These are phyloP conservation scores for Sphenopsis melanotis DNA, from an alignment of 2,797 vertebrate species.

Conservation along the genomic window DNA sequence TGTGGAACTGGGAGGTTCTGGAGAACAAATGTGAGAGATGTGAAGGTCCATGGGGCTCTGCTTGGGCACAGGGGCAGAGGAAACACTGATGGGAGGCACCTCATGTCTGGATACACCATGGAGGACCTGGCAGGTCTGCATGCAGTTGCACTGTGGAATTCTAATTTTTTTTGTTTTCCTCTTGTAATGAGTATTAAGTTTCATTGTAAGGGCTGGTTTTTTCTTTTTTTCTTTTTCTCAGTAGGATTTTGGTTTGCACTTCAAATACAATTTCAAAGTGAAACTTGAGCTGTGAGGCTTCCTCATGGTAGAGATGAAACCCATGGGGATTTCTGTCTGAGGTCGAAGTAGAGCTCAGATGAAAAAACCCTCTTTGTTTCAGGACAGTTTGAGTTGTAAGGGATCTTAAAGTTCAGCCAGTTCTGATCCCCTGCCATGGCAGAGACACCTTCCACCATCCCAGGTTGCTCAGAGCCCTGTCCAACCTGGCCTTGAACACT, in stretches of 20 bases:
- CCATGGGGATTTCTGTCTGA: background rate
- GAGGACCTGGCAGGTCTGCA: background rate
- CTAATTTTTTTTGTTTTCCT: background rate
- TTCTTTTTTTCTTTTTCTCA: background rate
- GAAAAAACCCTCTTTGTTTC: background rate
- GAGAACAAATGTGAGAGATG: accelerated
- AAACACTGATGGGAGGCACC: background rate
- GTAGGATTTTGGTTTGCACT: background rate
- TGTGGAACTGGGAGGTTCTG: background rate
- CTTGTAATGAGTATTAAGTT: background rate
- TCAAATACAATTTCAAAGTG: background rate
- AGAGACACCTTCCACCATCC: background rate
- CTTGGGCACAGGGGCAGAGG: background rate
- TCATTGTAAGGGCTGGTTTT: background rate
- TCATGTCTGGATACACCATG: accelerated
- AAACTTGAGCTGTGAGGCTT: background rate
- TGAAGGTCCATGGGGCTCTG: accelerated
- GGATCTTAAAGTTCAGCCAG: background rate
- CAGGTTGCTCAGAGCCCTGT: background rate
- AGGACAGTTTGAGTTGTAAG: background rate
- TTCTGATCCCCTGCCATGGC: background rate
- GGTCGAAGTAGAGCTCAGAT: background rate
- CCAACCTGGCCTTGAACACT: background rate
- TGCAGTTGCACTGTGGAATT: background rate
- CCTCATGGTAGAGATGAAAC: background rate